Evolutionary conservation across 1,140 invertebrate species (phyloP).

Genomic region (Callitettix versicolor): DNA sequence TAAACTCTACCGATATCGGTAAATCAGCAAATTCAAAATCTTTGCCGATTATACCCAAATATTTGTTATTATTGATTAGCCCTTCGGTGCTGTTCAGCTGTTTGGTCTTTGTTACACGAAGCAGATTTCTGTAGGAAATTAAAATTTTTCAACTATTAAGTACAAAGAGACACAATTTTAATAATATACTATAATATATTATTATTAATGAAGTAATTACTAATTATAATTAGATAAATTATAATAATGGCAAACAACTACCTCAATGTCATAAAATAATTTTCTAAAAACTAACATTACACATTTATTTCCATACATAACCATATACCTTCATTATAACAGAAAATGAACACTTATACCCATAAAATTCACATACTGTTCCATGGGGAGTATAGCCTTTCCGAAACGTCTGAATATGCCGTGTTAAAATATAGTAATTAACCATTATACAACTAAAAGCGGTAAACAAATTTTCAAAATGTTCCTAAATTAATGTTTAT

Average conservation of each 20-base stretch:
- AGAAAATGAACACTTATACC: no score
- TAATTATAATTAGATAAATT: not conserved
- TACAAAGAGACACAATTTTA: slow-evolving; percentile 1
- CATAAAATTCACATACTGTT: no score
- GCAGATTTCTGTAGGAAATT: slow-evolving; percentile 48
- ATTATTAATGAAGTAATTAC: not conserved
- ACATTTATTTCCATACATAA: not conserved
- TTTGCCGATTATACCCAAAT: slow-evolving; percentile 60
- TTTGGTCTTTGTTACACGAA: slow-evolving; percentile 65
- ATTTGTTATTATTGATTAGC: slow-evolving; percentile 41
- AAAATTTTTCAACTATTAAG: no score
- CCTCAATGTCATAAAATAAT: not conserved
- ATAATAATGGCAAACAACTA: not conserved
- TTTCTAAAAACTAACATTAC: not conserved
- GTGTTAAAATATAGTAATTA: no score
- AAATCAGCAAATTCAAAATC: slow-evolving; percentile 74
- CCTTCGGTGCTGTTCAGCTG: slow-evolving; percentile 62
- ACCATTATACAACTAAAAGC: no score
- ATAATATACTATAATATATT: not conserved
- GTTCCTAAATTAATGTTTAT: no score
- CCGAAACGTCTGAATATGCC: no score
- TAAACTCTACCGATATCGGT: slow-evolving; percentile 54
- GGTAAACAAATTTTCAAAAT: no score
- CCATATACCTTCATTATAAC: no score
- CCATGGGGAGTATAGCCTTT: no score